Evolutionary conservation across 2,888 invertebrate species (phyloP).

Genomic region (Dicyrtoma fusca): DNA sequence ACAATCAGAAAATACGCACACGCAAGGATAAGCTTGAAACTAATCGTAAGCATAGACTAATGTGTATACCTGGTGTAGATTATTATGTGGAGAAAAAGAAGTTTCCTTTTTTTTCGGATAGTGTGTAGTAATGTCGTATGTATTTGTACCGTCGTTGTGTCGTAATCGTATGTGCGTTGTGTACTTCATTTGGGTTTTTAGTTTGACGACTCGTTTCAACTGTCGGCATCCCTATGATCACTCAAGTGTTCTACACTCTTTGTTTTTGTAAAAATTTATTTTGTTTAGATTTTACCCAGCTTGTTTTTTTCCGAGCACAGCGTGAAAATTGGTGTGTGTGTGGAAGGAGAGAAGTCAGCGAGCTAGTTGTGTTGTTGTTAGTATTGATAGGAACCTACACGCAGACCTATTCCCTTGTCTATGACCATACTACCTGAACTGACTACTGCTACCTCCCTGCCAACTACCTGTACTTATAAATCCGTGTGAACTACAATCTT

Average conservation of each 20-base stretch:
- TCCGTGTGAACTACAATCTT: too few relatives aligned
- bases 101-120: background rate
- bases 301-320: constrained; percentile 25
- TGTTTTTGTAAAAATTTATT: constrained; percentile 50
- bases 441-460: too few relatives aligned
- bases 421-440: too few relatives aligned
- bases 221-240: constrained; percentile 41
- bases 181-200: constrained; percentile 6
- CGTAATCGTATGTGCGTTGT: background rate
- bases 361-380: background rate
- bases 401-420: too few relatives aligned
- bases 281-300: constrained; percentile 38
- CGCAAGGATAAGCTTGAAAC: too few relatives aligned
- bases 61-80: too few relatives aligned
- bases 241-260: constrained; percentile 45
- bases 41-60: too few relatives aligned
- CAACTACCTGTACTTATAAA: too few relatives aligned
- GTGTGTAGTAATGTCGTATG: background rate
- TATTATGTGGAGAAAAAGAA: too few relatives aligned
- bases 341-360: constrained; percentile 6
- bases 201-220: constrained; percentile 11
- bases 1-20: too few relatives aligned
- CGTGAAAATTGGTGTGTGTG: constrained; percentile 35
- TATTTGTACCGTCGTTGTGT: background rate
- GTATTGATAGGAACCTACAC: too few relatives aligned